These are phyloP conservation scores for Characodon lateralis DNA, from an alignment of 2,797 vertebrate genomes.

Conservation along the genomic window DNA sequence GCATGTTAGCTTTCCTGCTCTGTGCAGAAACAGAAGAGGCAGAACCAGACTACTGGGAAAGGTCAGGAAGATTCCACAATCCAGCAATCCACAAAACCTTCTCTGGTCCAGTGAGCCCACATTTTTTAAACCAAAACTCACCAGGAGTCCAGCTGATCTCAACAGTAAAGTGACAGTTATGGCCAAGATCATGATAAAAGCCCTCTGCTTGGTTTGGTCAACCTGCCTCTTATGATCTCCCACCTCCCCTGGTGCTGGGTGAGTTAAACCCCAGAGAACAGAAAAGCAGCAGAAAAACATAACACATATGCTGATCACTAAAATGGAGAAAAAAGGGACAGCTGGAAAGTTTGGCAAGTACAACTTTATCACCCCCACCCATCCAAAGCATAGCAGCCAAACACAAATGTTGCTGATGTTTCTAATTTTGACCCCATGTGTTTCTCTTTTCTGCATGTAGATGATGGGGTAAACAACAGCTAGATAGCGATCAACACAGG, in stretches of 20 bases:
- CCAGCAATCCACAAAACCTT: not conserved
- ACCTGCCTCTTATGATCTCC: not conserved
- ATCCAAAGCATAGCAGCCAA: conserved; percentile 7
- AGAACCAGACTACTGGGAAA: conserved; percentile 12
- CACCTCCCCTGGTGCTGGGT: conserved; percentile 10
- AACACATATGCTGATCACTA: not conserved
- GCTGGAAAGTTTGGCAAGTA: not conserved
- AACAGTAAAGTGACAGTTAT: conserved; percentile 6
- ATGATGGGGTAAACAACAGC: conserved; percentile 16
- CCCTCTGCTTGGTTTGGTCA: conserved; percentile 28
- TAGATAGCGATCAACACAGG: conserved; percentile 20
- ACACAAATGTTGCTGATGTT: conserved; percentile 1
- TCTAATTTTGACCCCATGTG: not conserved
- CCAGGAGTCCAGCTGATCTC: not conserved
- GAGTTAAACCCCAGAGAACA: conserved; percentile 17
- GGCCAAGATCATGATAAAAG: conserved; percentile 9
- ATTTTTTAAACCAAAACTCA: not conserved
- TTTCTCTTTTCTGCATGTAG: conserved; percentile 14
- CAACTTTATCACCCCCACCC: accelerated
- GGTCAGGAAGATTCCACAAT: not conserved
- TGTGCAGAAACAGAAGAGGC: conserved; percentile 18
- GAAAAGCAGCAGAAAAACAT: conserved; percentile 19
- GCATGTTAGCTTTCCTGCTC: conserved; percentile 1
- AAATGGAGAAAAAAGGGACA: accelerated
- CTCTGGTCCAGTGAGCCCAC: not conserved